Percentiles rank a stretch among this genome's conserved stretches.
Conservation (phyloP, 1,140 invertebrate species). For the Carcinoscorpius rotundicauda region DNA sequence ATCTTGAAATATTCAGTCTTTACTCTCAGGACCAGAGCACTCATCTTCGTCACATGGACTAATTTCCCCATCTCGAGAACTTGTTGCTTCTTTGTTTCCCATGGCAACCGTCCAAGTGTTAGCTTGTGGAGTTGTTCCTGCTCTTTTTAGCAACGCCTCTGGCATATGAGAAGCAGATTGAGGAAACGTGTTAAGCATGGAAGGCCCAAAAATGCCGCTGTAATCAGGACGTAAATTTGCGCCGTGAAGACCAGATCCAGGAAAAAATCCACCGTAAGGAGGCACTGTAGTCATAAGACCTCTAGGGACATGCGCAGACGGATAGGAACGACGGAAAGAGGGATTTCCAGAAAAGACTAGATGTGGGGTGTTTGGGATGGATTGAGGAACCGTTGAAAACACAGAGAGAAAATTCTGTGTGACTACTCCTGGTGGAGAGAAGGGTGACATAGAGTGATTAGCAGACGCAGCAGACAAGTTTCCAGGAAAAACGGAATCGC, state of each 20-base stretch:
- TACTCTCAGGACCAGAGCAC: too few relatives aligned
- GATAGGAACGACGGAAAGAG: constrained; percentile 13
- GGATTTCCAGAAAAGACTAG: constrained; percentile 6
- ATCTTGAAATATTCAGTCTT: too few relatives aligned
- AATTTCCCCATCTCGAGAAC: too few relatives aligned
- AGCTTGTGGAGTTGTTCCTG: too few relatives aligned
- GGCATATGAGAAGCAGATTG: too few relatives aligned
- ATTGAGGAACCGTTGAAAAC: not conserved
- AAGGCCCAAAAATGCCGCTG: too few relatives aligned
- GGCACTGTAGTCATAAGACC: constrained; percentile 11
- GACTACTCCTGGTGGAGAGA: constrained; percentile 1
- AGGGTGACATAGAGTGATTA: constrained; percentile 7
- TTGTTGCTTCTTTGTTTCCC: too few relatives aligned
- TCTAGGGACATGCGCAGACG: constrained; percentile 1
- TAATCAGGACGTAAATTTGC: too few relatives aligned
- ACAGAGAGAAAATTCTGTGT: not conserved
- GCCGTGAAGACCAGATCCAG: not conserved
- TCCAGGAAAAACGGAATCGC: not conserved
- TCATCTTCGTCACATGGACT: too few relatives aligned
- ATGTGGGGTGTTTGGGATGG: constrained; percentile 1
- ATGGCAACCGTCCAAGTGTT: too few relatives aligned
- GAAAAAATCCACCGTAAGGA: constrained; percentile 17
- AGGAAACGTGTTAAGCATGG: too few relatives aligned
- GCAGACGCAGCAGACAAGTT: constrained; percentile 3
- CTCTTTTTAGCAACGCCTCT: too few relatives aligned